These are phyloP conservation scores for Drosophila melanocephala DNA, from an alignment of 2,888 invertebrate genomes.

Conservation along the genomic window DNA sequence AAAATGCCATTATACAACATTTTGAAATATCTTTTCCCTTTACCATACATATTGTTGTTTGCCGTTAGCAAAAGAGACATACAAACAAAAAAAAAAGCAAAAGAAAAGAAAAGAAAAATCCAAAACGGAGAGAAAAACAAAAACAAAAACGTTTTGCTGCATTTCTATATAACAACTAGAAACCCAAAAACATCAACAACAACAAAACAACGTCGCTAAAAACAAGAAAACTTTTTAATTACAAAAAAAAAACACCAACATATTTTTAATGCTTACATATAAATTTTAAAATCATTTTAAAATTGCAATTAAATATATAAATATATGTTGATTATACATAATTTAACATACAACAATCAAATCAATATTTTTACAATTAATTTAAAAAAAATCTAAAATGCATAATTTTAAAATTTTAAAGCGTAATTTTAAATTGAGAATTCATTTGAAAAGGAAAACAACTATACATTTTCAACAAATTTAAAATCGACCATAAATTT, in stretches of 20 bases:
- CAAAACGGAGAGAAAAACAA: constrained; percentile 76
- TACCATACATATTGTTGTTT: constrained; percentile 69
- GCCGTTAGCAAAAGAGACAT: constrained; percentile 61
- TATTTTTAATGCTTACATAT: constrained; percentile 47
- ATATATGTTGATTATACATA: constrained; percentile 50
- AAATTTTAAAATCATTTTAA: constrained; percentile 63
- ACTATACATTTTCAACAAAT: constrained; percentile 38
- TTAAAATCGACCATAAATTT: constrained; percentile 61
- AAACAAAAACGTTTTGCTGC: constrained; percentile 75
- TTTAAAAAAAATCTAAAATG: constrained; percentile 64
- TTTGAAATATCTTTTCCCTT: constrained; percentile 54
- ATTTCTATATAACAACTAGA: constrained; percentile 57
- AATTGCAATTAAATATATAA: constrained; percentile 51
- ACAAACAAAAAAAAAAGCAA: constrained; percentile 50
- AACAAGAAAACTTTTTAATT: constrained; percentile 78
- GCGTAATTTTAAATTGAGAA: constrained; percentile 65
- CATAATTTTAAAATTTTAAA: constrained; percentile 69
- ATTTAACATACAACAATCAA: constrained; percentile 57
- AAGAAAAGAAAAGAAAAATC: constrained; percentile 42
- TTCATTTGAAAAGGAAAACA: constrained; percentile 65
- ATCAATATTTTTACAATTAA: constrained; percentile 44
- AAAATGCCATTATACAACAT: constrained; percentile 52
- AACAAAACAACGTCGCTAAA: constrained; percentile 75
- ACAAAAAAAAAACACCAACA: constrained; percentile 37
- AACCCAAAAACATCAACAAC: constrained; percentile 47